phyloP scores from a whole-genome alignment of 2,797 vertebrate species.

The Sebastes nivosus region DNA sequence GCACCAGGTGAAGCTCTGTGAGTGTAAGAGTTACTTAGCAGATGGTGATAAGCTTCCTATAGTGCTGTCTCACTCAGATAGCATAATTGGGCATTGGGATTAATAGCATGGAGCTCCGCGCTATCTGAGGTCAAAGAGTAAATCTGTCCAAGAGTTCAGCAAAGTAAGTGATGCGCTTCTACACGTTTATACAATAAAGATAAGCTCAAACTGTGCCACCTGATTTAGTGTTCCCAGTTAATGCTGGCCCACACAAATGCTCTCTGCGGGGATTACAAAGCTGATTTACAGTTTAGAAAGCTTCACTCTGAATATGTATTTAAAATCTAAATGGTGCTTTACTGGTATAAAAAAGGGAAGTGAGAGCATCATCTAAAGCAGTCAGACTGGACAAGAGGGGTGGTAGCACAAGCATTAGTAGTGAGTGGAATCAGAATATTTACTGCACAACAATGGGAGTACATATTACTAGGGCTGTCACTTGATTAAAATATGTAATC shows the following conservation, averaged over 20 bases:
- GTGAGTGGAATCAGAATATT: not conserved
- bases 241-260: not conserved
- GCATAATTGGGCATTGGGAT: constrained; percentile 17
- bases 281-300: not conserved
- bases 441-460: not conserved
- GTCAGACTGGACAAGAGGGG: not conserved
- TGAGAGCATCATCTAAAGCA: not conserved
- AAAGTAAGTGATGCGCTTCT: constrained; percentile 10
- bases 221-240: not conserved
- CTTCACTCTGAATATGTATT: not conserved
- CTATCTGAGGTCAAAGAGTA: constrained; percentile 49
- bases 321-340: constrained; percentile 3
- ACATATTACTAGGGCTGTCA: not conserved
- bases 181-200: constrained; percentile 25
- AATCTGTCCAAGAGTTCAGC: constrained; percentile 17
- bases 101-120: not conserved
- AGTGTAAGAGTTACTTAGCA: constrained; percentile 22
- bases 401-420: not conserved
- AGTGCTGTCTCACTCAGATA: not conserved
- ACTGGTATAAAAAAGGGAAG: not conserved
- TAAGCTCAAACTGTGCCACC: not conserved
- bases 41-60: constrained; percentile 4
- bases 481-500: no score
- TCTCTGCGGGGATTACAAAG: constrained; percentile 4
- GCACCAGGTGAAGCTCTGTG: constrained; percentile 22